Evolutionary conservation across 2,888 invertebrate species (phyloP).

Genomic region (Notodonta ziczac): DNA sequence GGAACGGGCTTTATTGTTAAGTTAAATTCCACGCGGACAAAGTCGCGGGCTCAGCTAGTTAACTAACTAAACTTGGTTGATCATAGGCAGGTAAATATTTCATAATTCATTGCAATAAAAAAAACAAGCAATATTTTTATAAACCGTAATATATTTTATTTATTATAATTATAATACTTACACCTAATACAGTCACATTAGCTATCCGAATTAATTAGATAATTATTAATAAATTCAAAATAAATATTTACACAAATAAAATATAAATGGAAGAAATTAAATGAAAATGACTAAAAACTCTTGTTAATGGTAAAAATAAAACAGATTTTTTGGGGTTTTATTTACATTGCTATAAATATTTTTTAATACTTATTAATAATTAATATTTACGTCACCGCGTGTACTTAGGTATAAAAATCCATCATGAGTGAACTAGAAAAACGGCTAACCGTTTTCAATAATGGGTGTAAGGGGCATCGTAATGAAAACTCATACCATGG

Average conservation of each 20-base stretch:
- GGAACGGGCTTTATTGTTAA: too few relatives aligned
- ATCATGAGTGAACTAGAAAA: too few relatives aligned
- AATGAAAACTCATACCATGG: too few relatives aligned
- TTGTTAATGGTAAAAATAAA: conserved; percentile 12
- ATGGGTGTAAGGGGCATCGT: too few relatives aligned
- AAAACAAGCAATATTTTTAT: conserved; percentile 30
- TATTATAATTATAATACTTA: conserved; percentile 7
- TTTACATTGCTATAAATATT: background rate
- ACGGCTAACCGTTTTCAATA: too few relatives aligned
- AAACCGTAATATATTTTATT: conserved; percentile 39
- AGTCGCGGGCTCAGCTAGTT: too few relatives aligned
- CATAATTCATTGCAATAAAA: conserved; percentile 15
- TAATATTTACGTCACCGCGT: too few relatives aligned
- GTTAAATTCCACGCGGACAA: too few relatives aligned
- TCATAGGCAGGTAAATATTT: too few relatives aligned
- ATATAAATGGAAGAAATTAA: conserved; percentile 35
- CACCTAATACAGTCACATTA: conserved; percentile 44
- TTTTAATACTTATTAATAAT: background rate
- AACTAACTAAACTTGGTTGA: too few relatives aligned
- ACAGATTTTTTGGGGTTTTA: background rate
- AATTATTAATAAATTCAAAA: conserved; percentile 18
- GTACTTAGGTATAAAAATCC: too few relatives aligned
- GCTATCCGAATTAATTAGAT: conserved; percentile 28
- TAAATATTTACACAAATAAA: conserved; percentile 38
- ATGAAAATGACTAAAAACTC: conserved; percentile 38